Evolutionary conservation across 2,113 vertebrate genomes (phyloP).

Genomic region (Alligator mississippiensis): DNA sequence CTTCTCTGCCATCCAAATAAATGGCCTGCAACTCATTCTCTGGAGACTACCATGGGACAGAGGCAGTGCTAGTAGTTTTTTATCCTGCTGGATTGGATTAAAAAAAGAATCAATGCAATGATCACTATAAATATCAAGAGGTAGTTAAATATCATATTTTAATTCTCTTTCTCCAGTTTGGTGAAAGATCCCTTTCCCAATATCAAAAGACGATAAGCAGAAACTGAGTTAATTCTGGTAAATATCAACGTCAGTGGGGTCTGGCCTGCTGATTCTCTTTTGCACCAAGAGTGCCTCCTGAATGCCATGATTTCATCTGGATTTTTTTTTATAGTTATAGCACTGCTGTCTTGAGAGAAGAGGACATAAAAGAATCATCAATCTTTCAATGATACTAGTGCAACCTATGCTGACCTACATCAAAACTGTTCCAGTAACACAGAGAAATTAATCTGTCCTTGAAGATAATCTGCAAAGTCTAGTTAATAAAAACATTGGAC

Average conservation of each 20-base stretch:
- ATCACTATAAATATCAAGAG: constrained; percentile 11
- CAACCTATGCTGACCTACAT: background rate
- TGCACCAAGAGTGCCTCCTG: background rate
- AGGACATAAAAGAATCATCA: background rate
- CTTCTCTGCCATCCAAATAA: constrained; percentile 19
- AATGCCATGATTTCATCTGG: background rate
- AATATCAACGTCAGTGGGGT: background rate
- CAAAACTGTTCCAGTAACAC: background rate
- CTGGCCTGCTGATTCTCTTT: background rate
- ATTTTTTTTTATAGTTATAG: background rate
- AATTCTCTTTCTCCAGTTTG: background rate
- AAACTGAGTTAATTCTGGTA: background rate
- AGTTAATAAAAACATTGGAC: background rate
- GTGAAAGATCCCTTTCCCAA: constrained; percentile 19
- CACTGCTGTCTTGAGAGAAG: background rate
- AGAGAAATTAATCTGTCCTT: background rate
- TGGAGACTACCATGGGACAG: background rate
- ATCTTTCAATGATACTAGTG: background rate
- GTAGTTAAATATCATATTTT: constrained; percentile 12
- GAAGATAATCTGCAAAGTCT: background rate
- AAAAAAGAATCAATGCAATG: constrained; percentile 35
- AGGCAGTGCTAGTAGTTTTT: background rate
- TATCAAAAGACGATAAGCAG: constrained; percentile 5
- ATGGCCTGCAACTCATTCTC: background rate
- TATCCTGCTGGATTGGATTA: constrained; percentile 32